Evolutionary conservation across 2,113 vertebrate species (phyloP), one percentile per base, ranked within the genome.

Genomic region (Myodes glareolus): DNA sequence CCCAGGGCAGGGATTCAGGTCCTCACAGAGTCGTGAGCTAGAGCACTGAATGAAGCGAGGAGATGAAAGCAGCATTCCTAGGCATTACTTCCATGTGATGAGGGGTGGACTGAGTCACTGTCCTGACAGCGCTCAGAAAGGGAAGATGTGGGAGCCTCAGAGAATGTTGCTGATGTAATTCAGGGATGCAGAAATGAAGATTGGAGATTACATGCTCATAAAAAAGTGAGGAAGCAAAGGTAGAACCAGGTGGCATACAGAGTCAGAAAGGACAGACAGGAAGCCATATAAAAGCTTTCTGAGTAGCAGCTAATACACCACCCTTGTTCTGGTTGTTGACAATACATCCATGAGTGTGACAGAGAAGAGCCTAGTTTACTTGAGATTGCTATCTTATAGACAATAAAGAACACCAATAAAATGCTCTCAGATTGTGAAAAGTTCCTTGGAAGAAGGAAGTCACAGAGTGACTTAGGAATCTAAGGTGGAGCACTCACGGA

Each of bases 21-120:
- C 75, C 93, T 88, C 36, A 12, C 16, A 75, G 75, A 73, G 19
- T 19, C 21, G 45, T 73, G 17, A 89, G 42, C 61, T 27, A 86
- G 45, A 77, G 33, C 61, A 45, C 4, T 0, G 39, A 52, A 29
- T 16, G 13, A n/a, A 14, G 7, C 42, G 84, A 82, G n/a, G 45
- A 82, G 16, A 52, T 23, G 4, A 27, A 52, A 29, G 27, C 25
- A 13, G 14, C 25, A 9, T 61, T 29, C 36, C 39, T 85, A 45
- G 2, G 8, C 42, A 47, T 27, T 3, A 2, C 7, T 25, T 2
- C 0, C 17, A 33, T 10, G 8, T 2, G 11, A 23, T 61, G 9
- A 92, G 82, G 17, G 10, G 7, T 36, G 14, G 3, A 33, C 19
- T 50, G 27, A 45, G 80, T 21, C 58, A 65, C 50, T 75, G 63